Evolutionary conservation across 2,888 invertebrate species (phyloP).

Genomic region (Deilephila porcellus): DNA sequence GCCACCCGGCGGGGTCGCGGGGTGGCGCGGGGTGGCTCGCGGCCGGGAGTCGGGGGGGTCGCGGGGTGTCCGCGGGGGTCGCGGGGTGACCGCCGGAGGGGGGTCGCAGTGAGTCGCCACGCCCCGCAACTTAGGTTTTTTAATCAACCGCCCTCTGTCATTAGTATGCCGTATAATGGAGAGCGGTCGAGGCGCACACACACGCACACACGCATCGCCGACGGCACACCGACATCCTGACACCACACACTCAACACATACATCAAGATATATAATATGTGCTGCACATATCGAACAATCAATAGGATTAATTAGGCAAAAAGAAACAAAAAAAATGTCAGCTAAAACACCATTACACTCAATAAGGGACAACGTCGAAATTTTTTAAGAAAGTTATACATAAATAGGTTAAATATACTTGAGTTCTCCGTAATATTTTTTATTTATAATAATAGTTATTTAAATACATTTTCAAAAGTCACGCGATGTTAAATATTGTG

Average conservation of each 20-base stretch:
- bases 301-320: too few species aligned
- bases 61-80: neutral
- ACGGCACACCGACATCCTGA: neutral
- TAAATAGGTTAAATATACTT: too few species aligned
- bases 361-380: too few species aligned
- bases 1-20: conserved; percentile 8
- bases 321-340: too few species aligned
- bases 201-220: conserved; percentile 33
- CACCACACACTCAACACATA: neutral
- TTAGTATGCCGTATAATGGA: conserved; percentile 80
- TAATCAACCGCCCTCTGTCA: conserved; percentile 81
- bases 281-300: too few species aligned
- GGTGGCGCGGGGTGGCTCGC: neutral
- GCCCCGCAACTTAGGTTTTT: conserved; percentile 77
- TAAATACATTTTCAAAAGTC: too few species aligned
- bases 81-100: neutral
- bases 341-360: too few species aligned
- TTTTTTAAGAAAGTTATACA: too few species aligned
- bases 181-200: conserved; percentile 38
- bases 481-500: too few species aligned
- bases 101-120: conserved; percentile 45
- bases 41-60: neutral
- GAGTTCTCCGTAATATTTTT: too few species aligned
- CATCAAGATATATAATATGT: too few species aligned
- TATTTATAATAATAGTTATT: too few species aligned